Evolutionary conservation across 2,113 vertebrate genomes (phyloP), one percentile per base, ranked within the genome.

Genomic region (Albula goreensis): DNA sequence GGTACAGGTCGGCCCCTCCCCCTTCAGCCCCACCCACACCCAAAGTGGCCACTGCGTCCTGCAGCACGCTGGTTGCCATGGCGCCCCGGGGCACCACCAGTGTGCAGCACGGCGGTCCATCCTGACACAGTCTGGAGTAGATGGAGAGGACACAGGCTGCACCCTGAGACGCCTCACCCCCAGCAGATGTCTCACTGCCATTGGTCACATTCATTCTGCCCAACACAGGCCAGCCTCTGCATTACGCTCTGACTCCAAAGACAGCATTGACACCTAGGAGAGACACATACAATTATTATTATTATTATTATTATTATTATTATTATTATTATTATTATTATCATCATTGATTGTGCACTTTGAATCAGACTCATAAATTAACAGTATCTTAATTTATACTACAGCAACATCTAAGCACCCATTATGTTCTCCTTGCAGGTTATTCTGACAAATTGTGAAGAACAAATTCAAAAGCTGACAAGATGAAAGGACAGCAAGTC

Each of bases 181-280:
- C 91, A 83, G 91, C 89, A 91, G 91, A 83, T 86, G 90, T 83
- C 93, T 90, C 85, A 83, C 91, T 89, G 81, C 89, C 93, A 90
- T 96, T 94, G 81, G 93, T 94, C 88, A 92, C 89, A 95, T 96
- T 99, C 98, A 99, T 99, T 88, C 92, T 98, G 96, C 92, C 90
- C 50, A 83, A 86, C 85, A 81, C 31, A 85, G 87, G 83, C 82
- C 85, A 89, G 87, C 89, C 89, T 96, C 95, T 91, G 95, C 96
- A 97, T 97, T 93, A 95, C 95, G 92, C 90, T 89, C 87, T 12
- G 90, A 88, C 90, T 93, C 85, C 48, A 79, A 85, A 82, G 19
- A 83, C 86, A 90, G 85, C 70, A 87, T 89, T 89, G 90, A 88
- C 70, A 89, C 91, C 96, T 97, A 79, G 2, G 92, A 52, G 53